Conservation (phyloP, 2,113 vertebrate genomes). For the Seriola rivoliana region DNA sequence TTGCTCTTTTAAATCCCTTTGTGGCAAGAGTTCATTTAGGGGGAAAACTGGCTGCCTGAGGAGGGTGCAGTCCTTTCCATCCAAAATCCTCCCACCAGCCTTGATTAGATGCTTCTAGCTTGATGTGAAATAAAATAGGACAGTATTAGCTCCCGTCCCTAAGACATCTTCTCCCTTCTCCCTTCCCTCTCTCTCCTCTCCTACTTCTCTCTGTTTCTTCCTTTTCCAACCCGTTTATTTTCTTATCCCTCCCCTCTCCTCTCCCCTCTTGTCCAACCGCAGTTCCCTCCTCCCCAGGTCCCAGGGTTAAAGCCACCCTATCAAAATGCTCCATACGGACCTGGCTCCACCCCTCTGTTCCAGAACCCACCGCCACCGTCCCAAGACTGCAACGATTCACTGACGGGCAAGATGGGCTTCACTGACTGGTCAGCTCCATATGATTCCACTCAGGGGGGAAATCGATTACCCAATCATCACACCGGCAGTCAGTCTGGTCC, state of each 20-base stretch:
- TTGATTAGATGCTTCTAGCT: constrained; percentile 33
- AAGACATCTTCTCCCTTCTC: constrained; percentile 5
- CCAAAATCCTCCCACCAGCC: constrained; percentile 25
- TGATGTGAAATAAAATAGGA: constrained; percentile 24
- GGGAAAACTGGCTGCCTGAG: not conserved
- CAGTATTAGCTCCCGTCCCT: constrained; percentile 13
- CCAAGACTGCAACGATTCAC: constrained; percentile 86
- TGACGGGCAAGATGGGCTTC: constrained; percentile 87
- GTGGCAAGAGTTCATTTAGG: constrained; percentile 43
- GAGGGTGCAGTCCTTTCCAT: constrained; percentile 1
- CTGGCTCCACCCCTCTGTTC: constrained; percentile 86
- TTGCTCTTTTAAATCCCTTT: constrained; percentile 42
- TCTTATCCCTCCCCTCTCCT: not conserved
- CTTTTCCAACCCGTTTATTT: not conserved
- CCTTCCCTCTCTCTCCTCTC: not conserved
- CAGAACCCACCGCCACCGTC: constrained; percentile 83
- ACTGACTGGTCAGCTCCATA: constrained; percentile 90
- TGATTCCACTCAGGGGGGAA: constrained; percentile 85
- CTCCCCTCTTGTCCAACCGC: not conserved
- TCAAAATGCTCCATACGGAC: constrained; percentile 86
- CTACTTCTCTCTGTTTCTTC: not conserved
- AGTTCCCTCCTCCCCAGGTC: constrained; percentile 83
- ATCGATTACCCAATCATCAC: constrained; percentile 88
- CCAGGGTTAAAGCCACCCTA: constrained; percentile 90
- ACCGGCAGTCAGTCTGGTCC: constrained; percentile 84